Base-by-base conservation (phyloP, 1,140 invertebrate species). In the Schlechtendalia chinensis region DNA sequence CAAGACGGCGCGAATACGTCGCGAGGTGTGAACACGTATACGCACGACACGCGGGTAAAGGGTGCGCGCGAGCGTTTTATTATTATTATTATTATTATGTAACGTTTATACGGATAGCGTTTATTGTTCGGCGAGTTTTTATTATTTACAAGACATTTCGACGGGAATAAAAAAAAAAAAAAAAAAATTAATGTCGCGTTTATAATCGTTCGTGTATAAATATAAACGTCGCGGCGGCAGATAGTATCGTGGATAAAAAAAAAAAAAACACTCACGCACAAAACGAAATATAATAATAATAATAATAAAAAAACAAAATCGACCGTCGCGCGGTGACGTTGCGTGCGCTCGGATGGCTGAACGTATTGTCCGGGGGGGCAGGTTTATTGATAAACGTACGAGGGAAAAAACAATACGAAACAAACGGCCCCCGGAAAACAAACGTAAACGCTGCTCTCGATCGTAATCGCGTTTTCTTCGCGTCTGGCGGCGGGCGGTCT, bases 391-490 rank as follows among this genome's bases (percentile, higher is more conserved):
- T 24, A 69, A 69, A 50, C 74, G 74, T n/a, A 61, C n/a, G n/a
- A 59, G 39, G 50, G n/a, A 77, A 45, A 39, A 54, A 59, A 77
- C 59, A 24, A 58, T 8, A 32, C 17, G 10, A 59, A n/a, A 75
- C 59, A 75, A 45, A 63, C 61, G n/a, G 61, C 24, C 75, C 61
- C 58, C 75, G 75, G 56, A 58, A 63, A n/a, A n/a, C n/a, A n/a
- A n/a, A n/a, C n/a, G n/a, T n/a, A n/a, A n/a, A n/a, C n/a, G n/a
- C n/a, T n/a, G 75, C 58, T 79, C 32, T n/a, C 58, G 75, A 79
- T 79, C 54, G 54, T 79, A 79, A 79, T 79, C 75, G 32, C 47
- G 29, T 50, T 79, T 79, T 79, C 75, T 63, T 79, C 45, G n/a
- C 22, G 22, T 61, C 45, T 3, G 32, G 32, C 32, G 32, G 32